Base-by-base conservation (phyloP, 2,797 vertebrate genomes). In the Ceryle rudis region DNA sequence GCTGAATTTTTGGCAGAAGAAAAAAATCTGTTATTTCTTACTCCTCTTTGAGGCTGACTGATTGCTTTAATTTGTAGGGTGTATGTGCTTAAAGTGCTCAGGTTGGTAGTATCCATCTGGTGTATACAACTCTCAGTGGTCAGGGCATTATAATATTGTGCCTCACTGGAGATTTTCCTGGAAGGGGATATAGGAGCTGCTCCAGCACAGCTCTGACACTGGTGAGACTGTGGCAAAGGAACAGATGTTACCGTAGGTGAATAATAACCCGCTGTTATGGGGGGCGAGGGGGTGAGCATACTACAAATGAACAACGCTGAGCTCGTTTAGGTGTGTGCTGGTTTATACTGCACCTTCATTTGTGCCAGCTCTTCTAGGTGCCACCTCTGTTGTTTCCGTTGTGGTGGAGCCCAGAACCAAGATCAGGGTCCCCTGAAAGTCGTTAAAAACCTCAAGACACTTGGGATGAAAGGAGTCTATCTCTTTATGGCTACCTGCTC, bases 11-110 rank as follows among this genome's bases (percentile, higher is more conserved):
- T 88, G 61, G 69, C 85, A 88, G 69, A 35, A 71, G 52, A 87
- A 42, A 20, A 49, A 28, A 19, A 37, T 18, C 55, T 70, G 78
- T 7, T 90, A 69, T 75, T 94, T 88, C 77, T 93, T 88, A 44
- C 66, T 77, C 29, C 44, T 94, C 72, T 95, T 93, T 81, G 92
- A 93, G 82, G 58, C 80, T 93, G 93, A 91, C 75, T 94, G 94
- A 95, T 94, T 71, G 60, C 93, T 95, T 97, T 97, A 96, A 97
- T 96, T 96, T 95, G 91, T 95, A 75, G 88, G 82, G 73, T 94
- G 88, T 75, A 65, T 88, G 58, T 74, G 96, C 85, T 88, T 78
- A 61, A 93, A 94, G 80, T 85, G 92, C 86, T 89, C 72, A 1
- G 81, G 79, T 93, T 94, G 87, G 87, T 92, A 82, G 65, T 85